Evolutionary conservation across 1,140 invertebrate genomes (phyloP).

Genomic region (Halictus rubicundus): DNA sequence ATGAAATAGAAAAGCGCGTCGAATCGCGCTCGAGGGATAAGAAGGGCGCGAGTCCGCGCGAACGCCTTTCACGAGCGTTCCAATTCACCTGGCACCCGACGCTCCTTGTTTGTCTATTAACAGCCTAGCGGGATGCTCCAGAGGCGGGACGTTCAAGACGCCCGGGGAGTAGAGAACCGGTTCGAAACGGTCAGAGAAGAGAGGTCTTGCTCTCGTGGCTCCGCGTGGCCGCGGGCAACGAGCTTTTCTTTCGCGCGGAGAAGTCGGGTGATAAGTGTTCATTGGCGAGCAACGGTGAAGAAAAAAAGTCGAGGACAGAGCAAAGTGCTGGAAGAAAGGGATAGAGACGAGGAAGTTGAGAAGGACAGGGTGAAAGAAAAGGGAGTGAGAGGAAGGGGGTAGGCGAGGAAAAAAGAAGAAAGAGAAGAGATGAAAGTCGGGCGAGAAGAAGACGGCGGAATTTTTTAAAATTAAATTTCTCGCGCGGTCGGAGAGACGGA

Average conservation of each 20-base stretch:
- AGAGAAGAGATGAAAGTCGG: neutral
- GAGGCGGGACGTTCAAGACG: conserved; percentile 28
- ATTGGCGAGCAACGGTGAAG: neutral
- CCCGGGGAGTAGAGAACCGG: conserved; percentile 8
- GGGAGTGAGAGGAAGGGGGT: neutral
- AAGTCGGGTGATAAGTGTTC: conserved; percentile 6
- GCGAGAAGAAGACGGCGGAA: conserved; percentile 16
- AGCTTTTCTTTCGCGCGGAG: neutral
- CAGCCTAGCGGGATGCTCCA: conserved; percentile 22
- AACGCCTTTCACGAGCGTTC: conserved; percentile 9
- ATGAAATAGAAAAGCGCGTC: conserved; percentile 16
- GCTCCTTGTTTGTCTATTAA: conserved; percentile 36
- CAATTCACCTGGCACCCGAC: conserved; percentile 11
- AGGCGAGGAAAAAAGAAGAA: neutral
- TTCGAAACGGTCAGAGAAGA: neutral
- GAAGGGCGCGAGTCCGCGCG: too few relatives aligned
- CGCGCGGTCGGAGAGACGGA: conserved; percentile 31
- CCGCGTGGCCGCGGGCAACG: neutral
- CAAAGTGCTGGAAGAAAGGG: neutral
- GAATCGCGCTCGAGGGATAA: neutral
- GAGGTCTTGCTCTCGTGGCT: neutral
- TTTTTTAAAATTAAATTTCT: conserved; percentile 63
- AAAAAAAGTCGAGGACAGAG: neutral
- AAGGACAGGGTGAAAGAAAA: neutral
- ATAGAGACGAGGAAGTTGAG: neutral